Evolutionary conservation across 2,888 invertebrate genomes (phyloP).

Genomic region (Phanerotoma sp.): DNA sequence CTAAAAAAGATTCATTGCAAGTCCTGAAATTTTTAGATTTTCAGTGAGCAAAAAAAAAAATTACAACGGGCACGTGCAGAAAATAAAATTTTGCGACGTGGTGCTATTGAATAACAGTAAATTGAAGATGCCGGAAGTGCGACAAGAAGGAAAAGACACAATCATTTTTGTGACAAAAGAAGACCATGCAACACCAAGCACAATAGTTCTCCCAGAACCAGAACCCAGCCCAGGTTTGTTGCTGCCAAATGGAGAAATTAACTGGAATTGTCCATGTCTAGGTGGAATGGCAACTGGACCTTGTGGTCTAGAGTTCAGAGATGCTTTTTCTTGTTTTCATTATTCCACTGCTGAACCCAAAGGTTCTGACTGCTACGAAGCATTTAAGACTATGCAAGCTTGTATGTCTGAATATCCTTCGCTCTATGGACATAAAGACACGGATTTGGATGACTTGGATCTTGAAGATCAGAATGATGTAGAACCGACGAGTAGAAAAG

Average conservation of each 20-base stretch:
- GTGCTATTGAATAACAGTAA: too few relatives aligned
- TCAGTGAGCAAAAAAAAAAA: too few relatives aligned
- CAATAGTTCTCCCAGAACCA: slow-evolving; percentile 68
- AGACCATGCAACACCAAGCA: slow-evolving; percentile 75
- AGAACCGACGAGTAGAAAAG: neutral
- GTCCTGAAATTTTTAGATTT: too few relatives aligned
- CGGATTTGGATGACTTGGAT: slow-evolving; percentile 65
- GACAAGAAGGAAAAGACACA: slow-evolving; percentile 71
- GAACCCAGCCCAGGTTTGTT: slow-evolving; percentile 80
- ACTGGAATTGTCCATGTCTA: slow-evolving; percentile 96
- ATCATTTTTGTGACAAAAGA: slow-evolving; percentile 81
- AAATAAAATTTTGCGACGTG: too few relatives aligned
- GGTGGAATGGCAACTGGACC: slow-evolving; percentile 98
- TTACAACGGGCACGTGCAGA: too few relatives aligned
- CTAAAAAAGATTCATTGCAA: too few relatives aligned
- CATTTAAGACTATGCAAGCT: slow-evolving; percentile 86
- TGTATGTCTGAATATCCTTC: slow-evolving; percentile 88
- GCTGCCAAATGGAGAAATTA: slow-evolving; percentile 83
- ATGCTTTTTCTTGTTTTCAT: slow-evolving; percentile 95
- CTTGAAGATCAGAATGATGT: slow-evolving; percentile 37
- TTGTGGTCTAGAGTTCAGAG: slow-evolving; percentile 89
- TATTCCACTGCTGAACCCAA: slow-evolving; percentile 87
- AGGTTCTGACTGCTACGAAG: slow-evolving; percentile 89
- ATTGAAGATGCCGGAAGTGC: slow-evolving; percentile 45
- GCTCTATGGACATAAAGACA: slow-evolving; percentile 72